Conservation (phyloP, 2,113 vertebrate genomes). For the Festucalex cinctus region DNA sequence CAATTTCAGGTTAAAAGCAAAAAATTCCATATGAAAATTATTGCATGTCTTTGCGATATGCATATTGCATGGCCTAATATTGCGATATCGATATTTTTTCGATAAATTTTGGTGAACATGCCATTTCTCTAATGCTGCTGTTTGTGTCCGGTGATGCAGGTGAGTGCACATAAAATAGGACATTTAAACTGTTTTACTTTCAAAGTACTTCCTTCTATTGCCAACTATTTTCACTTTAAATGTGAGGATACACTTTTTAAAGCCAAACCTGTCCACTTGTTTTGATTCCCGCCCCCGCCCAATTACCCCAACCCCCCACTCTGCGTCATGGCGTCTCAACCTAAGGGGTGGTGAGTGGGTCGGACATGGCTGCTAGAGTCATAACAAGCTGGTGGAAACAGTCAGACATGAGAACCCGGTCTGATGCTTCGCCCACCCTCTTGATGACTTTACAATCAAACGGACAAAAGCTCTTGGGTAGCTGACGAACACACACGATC, state of each 20-base stretch:
- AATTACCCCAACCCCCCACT: too few relatives aligned
- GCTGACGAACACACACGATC: slow-evolving; percentile 9
- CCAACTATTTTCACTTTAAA: slow-evolving; percentile 1
- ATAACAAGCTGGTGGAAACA: slow-evolving; percentile 64
- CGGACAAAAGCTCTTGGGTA: slow-evolving; percentile 36
- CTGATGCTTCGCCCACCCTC: slow-evolving; percentile 54
- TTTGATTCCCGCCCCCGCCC: too few relatives aligned
- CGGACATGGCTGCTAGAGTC: slow-evolving; percentile 66
- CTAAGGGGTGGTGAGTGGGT: slow-evolving; percentile 47
- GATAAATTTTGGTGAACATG: not conserved
- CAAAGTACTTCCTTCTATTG: slow-evolving; percentile 3
- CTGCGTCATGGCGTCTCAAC: slow-evolving; percentile 16
- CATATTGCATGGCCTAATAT: too few relatives aligned
- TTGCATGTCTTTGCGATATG: too few relatives aligned
- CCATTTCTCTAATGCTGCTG: not conserved
- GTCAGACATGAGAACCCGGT: slow-evolving; percentile 46
- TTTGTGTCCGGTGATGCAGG: not conserved
- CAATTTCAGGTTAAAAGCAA: too few relatives aligned
- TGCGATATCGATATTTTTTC: too few relatives aligned
- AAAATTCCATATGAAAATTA: too few relatives aligned
- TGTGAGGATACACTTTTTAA: not conserved
- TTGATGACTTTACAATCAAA: slow-evolving; percentile 74
- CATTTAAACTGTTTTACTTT: not conserved
- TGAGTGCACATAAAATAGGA: not conserved
- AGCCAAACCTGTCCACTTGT: not conserved